Evolutionary conservation across 2,113 vertebrate species (phyloP), one percentile per base, ranked within the genome.

Genomic region (Pomatostomus ruficeps): DNA sequence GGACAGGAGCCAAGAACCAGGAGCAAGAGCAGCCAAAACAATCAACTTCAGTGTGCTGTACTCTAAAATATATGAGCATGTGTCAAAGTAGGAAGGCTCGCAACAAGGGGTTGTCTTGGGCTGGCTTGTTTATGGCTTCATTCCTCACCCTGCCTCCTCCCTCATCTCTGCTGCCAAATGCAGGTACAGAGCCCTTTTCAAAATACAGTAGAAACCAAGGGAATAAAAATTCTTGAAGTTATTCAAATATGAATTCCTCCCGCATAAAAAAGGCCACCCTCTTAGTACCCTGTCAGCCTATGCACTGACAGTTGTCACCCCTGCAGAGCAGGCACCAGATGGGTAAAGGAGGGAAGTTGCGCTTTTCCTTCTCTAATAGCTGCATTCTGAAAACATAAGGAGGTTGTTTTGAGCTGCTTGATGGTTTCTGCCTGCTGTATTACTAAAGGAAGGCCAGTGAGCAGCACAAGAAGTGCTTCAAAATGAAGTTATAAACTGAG

Each of bases 1-100:
- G 91, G 78, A 84, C 1, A 3, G 38, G 20, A 96, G 78, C 88
- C 93, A 95, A 85, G 63, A 94, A 74, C 67, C 55, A 63, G 40
- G 35, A 88, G 63, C 33, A 89, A 73, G 54, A 91, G 54, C 67
- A 94, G 94, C 81, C 93, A 93, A 85, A 91, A 72, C 63, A 80
- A 74, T 94, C 88, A 89, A 55, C 55, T 79, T 93, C 77, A 42
- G 0, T 28, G 58, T 76, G 49, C 77, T 66, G 74, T 33, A 51
- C 55, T 88, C 55, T 29, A 35, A 93, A 96, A 94, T 83, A 96
- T 54, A 88, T 4, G 55, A 96, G 55, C 38, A 49, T 75, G 70
- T 80, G 72, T 93, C 95, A 83, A 82, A 91, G 78, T 70, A 80
- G 55, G 88, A 74, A 94, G 63, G 43, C 46, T 94, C 67, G 5